Evolutionary conservation across 2,797 vertebrate genomes (phyloP), one percentile per base, ranked within the genome.

Genomic region (Poecilia picta): DNA sequence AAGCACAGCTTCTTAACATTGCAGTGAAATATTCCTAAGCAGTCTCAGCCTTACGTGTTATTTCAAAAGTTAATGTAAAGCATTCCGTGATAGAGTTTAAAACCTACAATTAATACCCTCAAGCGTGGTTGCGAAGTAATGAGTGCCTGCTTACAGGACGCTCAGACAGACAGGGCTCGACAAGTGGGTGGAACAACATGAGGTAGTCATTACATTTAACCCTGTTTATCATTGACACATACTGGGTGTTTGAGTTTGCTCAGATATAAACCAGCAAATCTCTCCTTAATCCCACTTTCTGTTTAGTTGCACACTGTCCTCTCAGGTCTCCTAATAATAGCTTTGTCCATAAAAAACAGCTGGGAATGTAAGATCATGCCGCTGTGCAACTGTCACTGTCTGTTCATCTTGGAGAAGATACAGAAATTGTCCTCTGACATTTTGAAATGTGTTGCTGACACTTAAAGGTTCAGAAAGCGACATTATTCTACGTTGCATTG

Each of bases 311-410:
- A 59, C 73, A 74, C 23, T 81, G 77, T 77, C 72, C 75, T 82
- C 75, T 77, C 70, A 83, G 46, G 72, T 68, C 78, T 79, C 64
- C 79, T 82, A 86, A 86, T 87, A 75, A 78, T 73, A 86, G 79
- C 57, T 79, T 72, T 81, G 74, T 75, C 53, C 51, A 74, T 66
- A 62, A 74, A 64, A 47, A n/a, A 43, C 49, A 75, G 81, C 77
- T 72, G 73, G 18, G 23, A 18, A 66, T 11, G 15, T 41, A 25
- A 68, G 33, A 66, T 3, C 0, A 18, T 66, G 64, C 13, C 6
- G 1, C 25, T 46, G 15, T 45, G 5, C 68, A 46, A 46, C n/a
- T 31, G 5, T 12, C 3, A 46, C 43, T 31, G 5, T 11, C 3
- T 70, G 39, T 13, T 70, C 43, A 45, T 71, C 41, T 71, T 46